A percentile compares a stretch with the other conserved stretches of the same genome.
Conservation (phyloP, 2,888 invertebrate genomes). For the Oasisia sp. region DNA sequence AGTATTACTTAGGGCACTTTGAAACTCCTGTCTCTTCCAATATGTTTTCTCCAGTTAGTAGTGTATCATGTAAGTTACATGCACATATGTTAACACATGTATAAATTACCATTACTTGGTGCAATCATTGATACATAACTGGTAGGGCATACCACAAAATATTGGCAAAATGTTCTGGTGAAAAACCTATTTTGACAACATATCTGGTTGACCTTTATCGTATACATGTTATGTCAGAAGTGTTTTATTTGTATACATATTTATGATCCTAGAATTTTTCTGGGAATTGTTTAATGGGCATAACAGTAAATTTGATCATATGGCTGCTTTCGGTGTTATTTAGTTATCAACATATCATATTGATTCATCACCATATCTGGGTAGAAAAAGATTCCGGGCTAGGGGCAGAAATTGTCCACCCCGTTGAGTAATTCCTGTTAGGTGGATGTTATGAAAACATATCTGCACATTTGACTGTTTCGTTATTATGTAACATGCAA, state of each 20-base stretch:
- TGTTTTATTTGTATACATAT: neutral
- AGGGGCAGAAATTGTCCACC: neutral
- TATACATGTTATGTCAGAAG: neutral
- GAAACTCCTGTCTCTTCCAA: neutral
- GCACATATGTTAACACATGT: no score
- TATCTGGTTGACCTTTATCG: neutral
- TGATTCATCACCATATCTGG: slow-evolving; percentile 1
- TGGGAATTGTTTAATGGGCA: neutral
- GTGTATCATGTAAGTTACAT: neutral
- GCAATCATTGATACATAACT: no score
- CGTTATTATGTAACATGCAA: neutral
- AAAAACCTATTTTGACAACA: neutral
- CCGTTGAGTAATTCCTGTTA: neutral
- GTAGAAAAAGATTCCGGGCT: neutral
- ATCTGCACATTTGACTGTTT: neutral
- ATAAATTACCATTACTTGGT: no score
- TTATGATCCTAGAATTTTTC: neutral
- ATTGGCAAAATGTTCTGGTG: neutral
- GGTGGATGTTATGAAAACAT: neutral
- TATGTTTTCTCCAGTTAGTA: neutral
- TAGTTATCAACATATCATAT: neutral
- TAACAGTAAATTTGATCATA: neutral
- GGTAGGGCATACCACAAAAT: neutral
- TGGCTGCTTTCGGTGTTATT: neutral
- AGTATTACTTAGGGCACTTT: neutral